Evolutionary conservation across 2,797 vertebrate species (phyloP), one percentile per base, ranked within the genome.

Genomic region (Anniella stebbinsi): DNA sequence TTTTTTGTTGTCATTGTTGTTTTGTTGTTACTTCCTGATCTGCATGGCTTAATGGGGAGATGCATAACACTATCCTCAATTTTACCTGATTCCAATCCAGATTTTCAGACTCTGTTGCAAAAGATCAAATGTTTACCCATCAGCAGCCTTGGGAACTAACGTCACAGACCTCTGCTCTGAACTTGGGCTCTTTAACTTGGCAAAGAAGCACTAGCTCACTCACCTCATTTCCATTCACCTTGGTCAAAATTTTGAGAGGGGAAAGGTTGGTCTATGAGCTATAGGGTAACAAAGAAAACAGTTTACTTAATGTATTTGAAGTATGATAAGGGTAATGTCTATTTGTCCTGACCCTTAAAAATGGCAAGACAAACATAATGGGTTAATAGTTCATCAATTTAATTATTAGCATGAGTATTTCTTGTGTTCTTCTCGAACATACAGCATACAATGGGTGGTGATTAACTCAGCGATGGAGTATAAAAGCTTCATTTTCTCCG

Each of bases 361-460:
- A 63, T 23, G 48, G 15, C 25, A 86, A 48, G 45, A 76, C 89
- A 90, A 87, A 90, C 70, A 72, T n/a, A 57, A 45, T 33, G 70
- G n/a, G 60, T 60, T 87, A 87, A 90, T 90, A 77, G 87, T 90
- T 80, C 76, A 90, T 87, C 60, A 75, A 82, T 67, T 69, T 86
- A 90, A 90, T 90, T 76, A 90, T 90, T 90, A 90, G 84, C 84
- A 90, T 41, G 38, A 51, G 5, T 80, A 28, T 77, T 82, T 69
- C 69, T 76, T n/a, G 21, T 72, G 54, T 80, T 30, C 75, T 73
- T 67, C 25, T 30, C n/a, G 38, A 17, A 33, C 17, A 36, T 77
- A 57, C 2, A 54, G 45, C 28, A 80, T 18, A 48, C 41, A 6
- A 17, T 72, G 51, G 83, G 63, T 89, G 41, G 33, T 81, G 48